Evolutionary conservation across 2,888 invertebrate genomes (phyloP).

Genomic region (Eristalinus sepulchralis): DNA sequence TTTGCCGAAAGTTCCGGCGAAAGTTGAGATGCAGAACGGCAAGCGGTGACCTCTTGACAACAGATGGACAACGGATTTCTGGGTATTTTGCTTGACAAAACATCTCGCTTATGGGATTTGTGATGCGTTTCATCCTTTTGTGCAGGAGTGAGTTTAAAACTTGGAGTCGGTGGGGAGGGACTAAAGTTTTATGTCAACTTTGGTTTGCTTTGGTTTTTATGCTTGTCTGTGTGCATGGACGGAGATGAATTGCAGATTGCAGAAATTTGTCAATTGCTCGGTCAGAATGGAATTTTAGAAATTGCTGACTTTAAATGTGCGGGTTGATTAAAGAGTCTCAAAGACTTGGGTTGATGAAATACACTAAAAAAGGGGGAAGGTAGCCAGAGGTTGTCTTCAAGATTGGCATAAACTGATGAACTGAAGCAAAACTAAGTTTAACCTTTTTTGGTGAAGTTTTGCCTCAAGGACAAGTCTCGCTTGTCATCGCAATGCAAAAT

Average conservation of each 20-base stretch:
- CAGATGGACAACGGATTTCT: background rate
- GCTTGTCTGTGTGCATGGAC: background rate
- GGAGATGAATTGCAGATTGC: background rate
- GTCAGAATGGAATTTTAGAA: too few species aligned
- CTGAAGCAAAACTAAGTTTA: too few species aligned
- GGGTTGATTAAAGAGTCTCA: too few species aligned
- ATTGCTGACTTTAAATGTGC: too few species aligned
- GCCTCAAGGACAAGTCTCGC: too few species aligned
- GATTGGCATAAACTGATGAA: too few species aligned
- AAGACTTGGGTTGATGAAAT: too few species aligned
- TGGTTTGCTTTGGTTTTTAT: background rate
- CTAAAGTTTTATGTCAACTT: background rate
- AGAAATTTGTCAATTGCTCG: too few species aligned
- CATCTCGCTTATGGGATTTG: background rate
- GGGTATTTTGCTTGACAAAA: background rate
- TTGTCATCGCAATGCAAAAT: too few species aligned
- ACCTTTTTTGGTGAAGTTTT: too few species aligned
- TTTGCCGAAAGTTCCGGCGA: background rate
- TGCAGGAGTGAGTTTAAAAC: background rate
- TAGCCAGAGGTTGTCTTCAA: too few species aligned
- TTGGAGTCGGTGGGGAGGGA: background rate
- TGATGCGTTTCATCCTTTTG: background rate
- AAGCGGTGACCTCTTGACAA: background rate
- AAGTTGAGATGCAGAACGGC: background rate
- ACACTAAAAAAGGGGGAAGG: too few species aligned